Percentiles rank a stretch among this genome's conserved stretches.
Evolutionary conservation across 2,888 invertebrate genomes (phyloP).

Genomic region (Callyntrura sp.): DNA sequence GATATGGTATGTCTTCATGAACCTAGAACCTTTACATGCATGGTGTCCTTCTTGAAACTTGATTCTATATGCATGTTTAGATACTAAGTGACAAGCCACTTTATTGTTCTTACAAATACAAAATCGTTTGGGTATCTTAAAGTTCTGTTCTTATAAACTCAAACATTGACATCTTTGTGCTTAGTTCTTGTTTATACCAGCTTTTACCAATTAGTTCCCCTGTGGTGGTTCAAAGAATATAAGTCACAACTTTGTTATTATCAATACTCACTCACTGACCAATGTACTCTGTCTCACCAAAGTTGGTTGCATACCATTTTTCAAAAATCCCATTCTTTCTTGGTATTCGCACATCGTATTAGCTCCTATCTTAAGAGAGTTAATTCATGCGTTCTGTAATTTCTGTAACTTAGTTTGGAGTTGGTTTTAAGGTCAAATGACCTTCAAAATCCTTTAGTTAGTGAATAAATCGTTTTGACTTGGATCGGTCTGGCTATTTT

Average conservation of each 20-base stretch:
- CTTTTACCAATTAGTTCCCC: background rate
- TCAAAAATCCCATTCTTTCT: background rate
- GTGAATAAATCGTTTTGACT: slow-evolving; percentile 14
- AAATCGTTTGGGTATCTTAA: no score
- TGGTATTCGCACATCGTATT: background rate
- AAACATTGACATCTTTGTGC: background rate
- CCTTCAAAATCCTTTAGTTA: slow-evolving; percentile 5
- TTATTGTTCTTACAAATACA: no score
- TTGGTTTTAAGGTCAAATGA: background rate
- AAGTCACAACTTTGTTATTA: background rate
- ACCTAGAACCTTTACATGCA: no score
- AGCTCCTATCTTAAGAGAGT: background rate
- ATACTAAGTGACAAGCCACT: no score
- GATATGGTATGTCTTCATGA: no score
- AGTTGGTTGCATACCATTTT: slow-evolving; percentile 4
- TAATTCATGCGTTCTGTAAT: background rate
- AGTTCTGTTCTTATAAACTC: no score
- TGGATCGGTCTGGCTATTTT: slow-evolving; percentile 6
- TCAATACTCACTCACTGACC: background rate
- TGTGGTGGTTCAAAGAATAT: background rate
- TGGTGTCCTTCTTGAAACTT: no score
- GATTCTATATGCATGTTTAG: no score
- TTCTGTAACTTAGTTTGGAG: background rate
- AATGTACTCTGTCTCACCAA: background rate
- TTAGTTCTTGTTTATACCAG: background rate